phyloP scores from a whole-genome alignment of 2,113 vertebrate genomes.

The Oceanites oceanicus region DNA sequence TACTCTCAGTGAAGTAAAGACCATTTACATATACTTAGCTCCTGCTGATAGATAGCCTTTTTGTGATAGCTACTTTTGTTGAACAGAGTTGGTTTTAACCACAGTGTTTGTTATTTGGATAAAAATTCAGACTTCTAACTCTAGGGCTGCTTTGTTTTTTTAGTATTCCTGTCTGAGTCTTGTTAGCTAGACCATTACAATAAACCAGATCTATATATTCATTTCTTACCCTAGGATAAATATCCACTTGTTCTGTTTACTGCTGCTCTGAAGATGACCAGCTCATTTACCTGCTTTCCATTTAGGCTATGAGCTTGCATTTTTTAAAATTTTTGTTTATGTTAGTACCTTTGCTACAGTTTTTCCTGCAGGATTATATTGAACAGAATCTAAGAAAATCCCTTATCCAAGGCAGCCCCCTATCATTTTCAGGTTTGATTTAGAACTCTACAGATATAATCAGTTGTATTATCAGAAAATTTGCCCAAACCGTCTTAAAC shows the following conservation, averaged over 20 bases:
- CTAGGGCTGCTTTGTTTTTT: background rate
- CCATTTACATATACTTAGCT: background rate
- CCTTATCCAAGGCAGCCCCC: background rate
- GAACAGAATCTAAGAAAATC: background rate
- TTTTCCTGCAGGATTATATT: background rate
- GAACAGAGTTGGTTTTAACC: background rate
- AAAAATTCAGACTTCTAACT: background rate
- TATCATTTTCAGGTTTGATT: background rate
- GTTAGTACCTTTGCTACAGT: background rate
- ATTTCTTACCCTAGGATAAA: background rate
- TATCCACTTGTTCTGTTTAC: background rate
- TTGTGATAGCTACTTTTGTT: background rate
- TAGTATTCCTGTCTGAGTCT: background rate
- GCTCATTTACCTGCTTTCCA: background rate
- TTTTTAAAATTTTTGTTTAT: background rate
- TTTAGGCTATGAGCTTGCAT: background rate
- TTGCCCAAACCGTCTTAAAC: background rate
- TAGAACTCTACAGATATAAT: background rate
- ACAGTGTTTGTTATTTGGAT: background rate
- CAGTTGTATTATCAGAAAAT: background rate
- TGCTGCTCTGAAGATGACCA: background rate
- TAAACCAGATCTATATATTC: background rate
- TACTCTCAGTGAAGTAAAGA: background rate
- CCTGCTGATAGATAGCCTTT: background rate
- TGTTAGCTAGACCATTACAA: background rate